Conservation (phyloP, 2,113 vertebrate genomes). For the Cheirogaleus medius region DNA sequence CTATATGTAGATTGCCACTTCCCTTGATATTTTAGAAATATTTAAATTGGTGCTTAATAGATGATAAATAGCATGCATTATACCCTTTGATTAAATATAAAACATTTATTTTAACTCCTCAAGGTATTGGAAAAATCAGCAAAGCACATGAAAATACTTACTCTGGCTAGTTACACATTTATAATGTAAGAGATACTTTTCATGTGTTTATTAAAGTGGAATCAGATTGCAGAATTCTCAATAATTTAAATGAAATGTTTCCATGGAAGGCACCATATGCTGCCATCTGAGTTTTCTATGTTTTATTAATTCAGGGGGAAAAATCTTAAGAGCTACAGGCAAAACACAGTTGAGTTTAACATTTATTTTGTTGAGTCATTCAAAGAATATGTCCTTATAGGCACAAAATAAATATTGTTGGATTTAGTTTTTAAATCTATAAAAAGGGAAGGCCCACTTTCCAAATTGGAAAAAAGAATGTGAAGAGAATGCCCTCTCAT, state of each 20-base stretch:
- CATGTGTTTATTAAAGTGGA: slow-evolving; percentile 71
- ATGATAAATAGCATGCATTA: slow-evolving; percentile 35
- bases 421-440: slow-evolving; percentile 36
- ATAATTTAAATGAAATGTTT: slow-evolving; percentile 71
- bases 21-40: slow-evolving; percentile 57
- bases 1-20: neutral
- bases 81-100: slow-evolving; percentile 57
- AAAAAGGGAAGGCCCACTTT: slow-evolving; percentile 21
- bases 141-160: slow-evolving; percentile 69
- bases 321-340: slow-evolving; percentile 8
- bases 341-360: slow-evolving; percentile 52
- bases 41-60: slow-evolving; percentile 60
- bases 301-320: slow-evolving; percentile 65
- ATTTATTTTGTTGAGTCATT: slow-evolving; percentile 53
- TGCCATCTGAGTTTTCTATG: slow-evolving; percentile 60
- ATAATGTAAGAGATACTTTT: slow-evolving; percentile 65
- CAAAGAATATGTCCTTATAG: neutral
- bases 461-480: neutral
- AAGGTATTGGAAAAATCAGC: slow-evolving; percentile 54
- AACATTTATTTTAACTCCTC: slow-evolving; percentile 63
- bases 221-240: slow-evolving; percentile 68
- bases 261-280: slow-evolving; percentile 65
- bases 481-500: neutral
- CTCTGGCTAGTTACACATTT: slow-evolving; percentile 61
- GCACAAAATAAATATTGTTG: slow-evolving; percentile 43